Evolutionary conservation across 2,797 vertebrate genomes (phyloP).

Genomic region (Loriculus beryllinus): DNA sequence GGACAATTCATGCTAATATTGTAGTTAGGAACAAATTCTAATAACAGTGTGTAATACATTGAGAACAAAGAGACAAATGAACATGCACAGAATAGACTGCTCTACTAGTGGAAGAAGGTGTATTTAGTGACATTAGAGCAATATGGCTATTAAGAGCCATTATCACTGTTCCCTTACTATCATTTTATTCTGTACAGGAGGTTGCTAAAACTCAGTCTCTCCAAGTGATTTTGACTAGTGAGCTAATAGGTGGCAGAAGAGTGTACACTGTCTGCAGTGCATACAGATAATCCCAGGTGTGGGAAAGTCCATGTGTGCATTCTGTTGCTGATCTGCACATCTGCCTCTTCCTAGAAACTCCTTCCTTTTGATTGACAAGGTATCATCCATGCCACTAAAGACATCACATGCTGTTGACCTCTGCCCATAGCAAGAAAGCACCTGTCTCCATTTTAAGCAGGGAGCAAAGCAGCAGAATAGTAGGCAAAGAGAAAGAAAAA

Average conservation of each 20-base stretch:
- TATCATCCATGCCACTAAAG: not conserved
- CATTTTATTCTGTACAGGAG: not conserved
- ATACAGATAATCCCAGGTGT: not conserved
- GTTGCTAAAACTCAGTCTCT: not conserved
- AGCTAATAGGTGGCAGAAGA: not conserved
- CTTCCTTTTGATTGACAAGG: not conserved
- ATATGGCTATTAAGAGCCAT: not conserved
- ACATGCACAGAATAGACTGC: not conserved
- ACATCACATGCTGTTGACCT: not conserved
- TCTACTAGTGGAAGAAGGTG: not conserved
- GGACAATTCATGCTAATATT: not conserved
- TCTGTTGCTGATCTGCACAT: not conserved
- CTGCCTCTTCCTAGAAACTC: not conserved
- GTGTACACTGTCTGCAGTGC: not conserved
- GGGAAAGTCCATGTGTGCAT: not conserved
- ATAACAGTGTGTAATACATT: not conserved
- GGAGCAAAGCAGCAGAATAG: not conserved
- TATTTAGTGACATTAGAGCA: not conserved
- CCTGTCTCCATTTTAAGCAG: not conserved
- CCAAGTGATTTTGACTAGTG: not conserved
- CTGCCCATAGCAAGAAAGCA: not conserved
- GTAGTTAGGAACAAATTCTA: not conserved
- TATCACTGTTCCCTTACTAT: not conserved
- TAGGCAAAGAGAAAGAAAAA: not conserved
- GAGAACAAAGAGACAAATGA: not conserved